A percentile compares a stretch with the other conserved stretches of the same genome.
Conservation (phyloP, 1,140 invertebrate genomes). For the Grapholita molesta region DNA sequence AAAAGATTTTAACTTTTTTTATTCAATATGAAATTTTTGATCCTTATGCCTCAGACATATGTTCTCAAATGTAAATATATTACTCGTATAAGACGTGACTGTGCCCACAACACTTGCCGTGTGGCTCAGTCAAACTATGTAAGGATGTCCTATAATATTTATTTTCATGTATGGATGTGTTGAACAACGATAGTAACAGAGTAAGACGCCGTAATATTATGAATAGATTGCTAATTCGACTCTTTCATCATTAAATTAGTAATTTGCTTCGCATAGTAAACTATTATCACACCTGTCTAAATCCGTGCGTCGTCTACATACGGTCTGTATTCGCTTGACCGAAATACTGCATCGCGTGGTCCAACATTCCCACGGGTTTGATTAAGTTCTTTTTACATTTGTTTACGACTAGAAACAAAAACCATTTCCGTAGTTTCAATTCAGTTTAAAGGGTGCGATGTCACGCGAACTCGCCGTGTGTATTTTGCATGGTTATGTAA, state of each 20-base stretch:
- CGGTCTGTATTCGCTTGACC: neutral
- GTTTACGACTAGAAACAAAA: constrained; percentile 30
- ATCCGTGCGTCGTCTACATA: neutral
- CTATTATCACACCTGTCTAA: neutral
- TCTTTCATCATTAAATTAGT: neutral
- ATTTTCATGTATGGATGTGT: too few species aligned
- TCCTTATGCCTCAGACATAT: too few species aligned
- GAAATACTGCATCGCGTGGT: neutral
- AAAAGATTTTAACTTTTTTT: too few species aligned
- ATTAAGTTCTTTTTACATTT: constrained; percentile 29
- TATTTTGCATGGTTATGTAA: neutral
- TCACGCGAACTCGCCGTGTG: constrained; percentile 29
- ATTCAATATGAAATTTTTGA: too few species aligned
- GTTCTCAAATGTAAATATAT: too few species aligned
- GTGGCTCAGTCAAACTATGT: too few species aligned
- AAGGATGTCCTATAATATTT: too few species aligned
- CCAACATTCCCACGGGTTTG: constrained; percentile 31
- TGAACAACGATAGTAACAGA: too few species aligned
- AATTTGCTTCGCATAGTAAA: neutral
- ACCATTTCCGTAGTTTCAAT: constrained; percentile 32
- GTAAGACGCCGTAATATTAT: too few species aligned
- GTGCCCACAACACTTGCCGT: too few species aligned
- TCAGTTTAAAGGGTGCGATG: neutral
- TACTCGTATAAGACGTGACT: too few species aligned
- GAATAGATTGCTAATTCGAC: neutral